Conservation (phyloP, 2,113 vertebrate genomes). For the Anolis carolinensis region DNA sequence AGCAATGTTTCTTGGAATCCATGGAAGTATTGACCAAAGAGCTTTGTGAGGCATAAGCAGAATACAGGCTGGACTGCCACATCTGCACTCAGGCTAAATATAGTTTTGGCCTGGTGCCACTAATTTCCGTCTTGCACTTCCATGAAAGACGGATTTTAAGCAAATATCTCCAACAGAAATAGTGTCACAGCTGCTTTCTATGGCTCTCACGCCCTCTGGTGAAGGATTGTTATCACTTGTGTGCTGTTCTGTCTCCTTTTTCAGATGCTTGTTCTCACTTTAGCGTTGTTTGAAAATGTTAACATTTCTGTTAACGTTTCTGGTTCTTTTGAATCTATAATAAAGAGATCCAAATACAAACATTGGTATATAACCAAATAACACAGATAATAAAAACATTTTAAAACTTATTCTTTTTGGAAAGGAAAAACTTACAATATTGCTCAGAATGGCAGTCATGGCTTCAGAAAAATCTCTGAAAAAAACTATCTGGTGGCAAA, state of each 20-base stretch:
- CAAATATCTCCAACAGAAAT: background rate
- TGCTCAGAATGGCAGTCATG: background rate
- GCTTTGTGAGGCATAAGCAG: background rate
- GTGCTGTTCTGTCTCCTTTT: background rate
- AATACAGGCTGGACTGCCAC: background rate
- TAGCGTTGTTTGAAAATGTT: background rate
- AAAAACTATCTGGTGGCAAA: too few relatives aligned
- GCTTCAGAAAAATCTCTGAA: background rate
- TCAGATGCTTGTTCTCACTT: background rate
- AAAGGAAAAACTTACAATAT: background rate
- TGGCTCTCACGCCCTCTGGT: slow-evolving; percentile 61
- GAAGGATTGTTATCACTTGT: slow-evolving; percentile 35
- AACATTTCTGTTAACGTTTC: background rate
- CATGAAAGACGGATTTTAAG: background rate
- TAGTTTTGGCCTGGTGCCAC: background rate
- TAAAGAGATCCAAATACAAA: background rate
- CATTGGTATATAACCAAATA: background rate
- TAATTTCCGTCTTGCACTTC: background rate
- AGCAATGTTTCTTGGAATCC: background rate
- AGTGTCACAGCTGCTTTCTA: background rate
- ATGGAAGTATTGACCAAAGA: background rate
- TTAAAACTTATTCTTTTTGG: too few relatives aligned
- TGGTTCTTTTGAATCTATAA: background rate
- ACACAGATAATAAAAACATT: background rate
- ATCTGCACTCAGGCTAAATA: background rate